phyloP scores from a whole-genome alignment of 2,113 vertebrate genomes.

The Grammomys surdaster region DNA sequence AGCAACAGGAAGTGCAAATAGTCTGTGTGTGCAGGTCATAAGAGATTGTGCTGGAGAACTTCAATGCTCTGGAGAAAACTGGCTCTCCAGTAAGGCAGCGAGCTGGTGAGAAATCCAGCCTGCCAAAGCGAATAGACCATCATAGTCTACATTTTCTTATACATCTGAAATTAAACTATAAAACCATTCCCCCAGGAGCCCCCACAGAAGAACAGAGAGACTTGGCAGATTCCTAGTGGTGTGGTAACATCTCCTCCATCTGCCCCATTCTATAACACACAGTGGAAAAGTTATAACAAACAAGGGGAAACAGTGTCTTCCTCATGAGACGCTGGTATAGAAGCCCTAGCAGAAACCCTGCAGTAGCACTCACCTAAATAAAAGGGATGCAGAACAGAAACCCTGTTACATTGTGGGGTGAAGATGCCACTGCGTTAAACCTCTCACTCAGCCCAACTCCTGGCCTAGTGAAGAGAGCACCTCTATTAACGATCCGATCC shows the following conservation, averaged over 20 bases:
- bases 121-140: not conserved
- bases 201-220: not conserved
- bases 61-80: not conserved
- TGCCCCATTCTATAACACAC: too few relatives aligned
- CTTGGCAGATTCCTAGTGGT: not conserved
- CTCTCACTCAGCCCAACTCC: not conserved
- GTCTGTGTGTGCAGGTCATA: not conserved
- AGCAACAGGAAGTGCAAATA: not conserved
- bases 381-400: not conserved
- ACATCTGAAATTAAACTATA: not conserved
- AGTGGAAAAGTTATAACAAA: not conserved
- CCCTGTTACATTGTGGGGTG: not conserved
- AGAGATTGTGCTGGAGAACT: not conserved
- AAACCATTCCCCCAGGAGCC: not conserved
- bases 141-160: not conserved
- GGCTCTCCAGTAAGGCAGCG: not conserved
- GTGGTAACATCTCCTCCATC: not conserved
- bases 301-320: not conserved
- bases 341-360: not conserved
- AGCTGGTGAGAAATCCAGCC: not conserved
- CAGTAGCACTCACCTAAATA: not conserved
- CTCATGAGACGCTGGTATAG: not conserved
- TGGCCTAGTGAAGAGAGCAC: not conserved
- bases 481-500: not conserved
- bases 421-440: not conserved